phyloP scores from a whole-genome alignment of 2,113 vertebrate species.

The Bubalus kerabau region DNA sequence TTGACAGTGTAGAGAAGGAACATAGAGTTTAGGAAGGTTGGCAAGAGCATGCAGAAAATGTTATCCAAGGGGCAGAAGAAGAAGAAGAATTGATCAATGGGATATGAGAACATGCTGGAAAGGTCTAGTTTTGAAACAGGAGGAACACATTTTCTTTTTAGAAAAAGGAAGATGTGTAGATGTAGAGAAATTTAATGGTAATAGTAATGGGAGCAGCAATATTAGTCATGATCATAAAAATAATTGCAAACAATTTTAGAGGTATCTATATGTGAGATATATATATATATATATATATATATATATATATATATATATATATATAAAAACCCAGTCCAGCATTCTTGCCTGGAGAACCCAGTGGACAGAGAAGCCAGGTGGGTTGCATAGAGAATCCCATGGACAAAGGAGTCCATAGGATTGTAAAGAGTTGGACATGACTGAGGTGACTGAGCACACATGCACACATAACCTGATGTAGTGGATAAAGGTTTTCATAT shows the following conservation, averaged over 20 bases:
- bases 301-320: not conserved
- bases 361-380: not conserved
- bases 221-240: not conserved
- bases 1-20: not conserved
- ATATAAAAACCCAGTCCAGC: not conserved
- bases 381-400: too few relatives aligned
- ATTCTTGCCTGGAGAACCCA: not conserved
- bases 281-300: not conserved
- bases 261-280: not conserved
- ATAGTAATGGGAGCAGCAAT: not conserved
- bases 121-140: not conserved
- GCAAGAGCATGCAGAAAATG: not conserved
- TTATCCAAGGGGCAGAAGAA: not conserved
- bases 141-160: not conserved
- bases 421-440: not conserved
- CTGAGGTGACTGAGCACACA: not conserved
- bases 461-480: not conserved
- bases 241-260: not conserved
- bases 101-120: not conserved
- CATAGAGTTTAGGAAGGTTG: not conserved
- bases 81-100: not conserved
- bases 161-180: not conserved
- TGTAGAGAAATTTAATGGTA: not conserved
- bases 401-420: not conserved
- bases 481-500: not conserved